Conservation (phyloP, 2,113 vertebrate genomes). For the Trogon melanurus region DNA sequence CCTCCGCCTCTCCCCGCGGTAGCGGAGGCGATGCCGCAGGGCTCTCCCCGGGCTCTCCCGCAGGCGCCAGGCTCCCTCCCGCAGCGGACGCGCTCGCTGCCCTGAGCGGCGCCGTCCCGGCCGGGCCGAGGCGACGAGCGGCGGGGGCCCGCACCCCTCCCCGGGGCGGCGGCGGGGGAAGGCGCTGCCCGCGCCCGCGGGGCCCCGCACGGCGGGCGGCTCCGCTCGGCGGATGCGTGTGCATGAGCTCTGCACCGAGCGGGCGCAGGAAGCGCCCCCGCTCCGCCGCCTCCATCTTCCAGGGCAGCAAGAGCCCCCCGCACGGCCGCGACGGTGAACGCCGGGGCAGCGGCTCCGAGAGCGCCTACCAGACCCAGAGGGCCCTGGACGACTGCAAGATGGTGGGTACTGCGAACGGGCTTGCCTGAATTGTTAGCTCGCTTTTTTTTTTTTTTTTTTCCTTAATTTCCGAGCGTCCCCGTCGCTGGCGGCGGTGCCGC, state of each 20-base stretch:
- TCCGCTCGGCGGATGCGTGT: constrained; percentile 86
- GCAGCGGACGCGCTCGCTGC: constrained; percentile 50
- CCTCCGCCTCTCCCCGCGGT: constrained; percentile 50
- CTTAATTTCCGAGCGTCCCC: not conserved
- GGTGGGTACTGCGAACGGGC: constrained; percentile 80
- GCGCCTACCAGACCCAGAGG: constrained; percentile 84
- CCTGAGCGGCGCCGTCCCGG: constrained; percentile 7
- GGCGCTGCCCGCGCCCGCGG: not conserved
- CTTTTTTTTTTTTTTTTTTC: too few relatives aligned
- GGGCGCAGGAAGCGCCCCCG: constrained; percentile 97
- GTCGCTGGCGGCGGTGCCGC: not conserved
- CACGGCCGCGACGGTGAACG: constrained; percentile 84
- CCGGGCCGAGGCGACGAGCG: not conserved
- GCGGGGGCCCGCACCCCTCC: not conserved
- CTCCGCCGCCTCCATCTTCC: constrained; percentile 89
- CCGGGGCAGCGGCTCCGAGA: constrained; percentile 87
- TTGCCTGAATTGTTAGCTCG: not conserved
- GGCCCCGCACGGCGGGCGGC: not conserved
- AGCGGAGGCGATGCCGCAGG: constrained; percentile 83
- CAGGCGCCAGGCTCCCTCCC: constrained; percentile 67
- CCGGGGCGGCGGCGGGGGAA: constrained; percentile 40
- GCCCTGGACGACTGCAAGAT: constrained; percentile 95
- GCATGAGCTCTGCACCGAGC: constrained; percentile 98
- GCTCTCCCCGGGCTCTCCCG: constrained; percentile 72
- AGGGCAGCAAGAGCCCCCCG: constrained; percentile 87